Conservation (phyloP, 2,113 vertebrate species). For the Silurus glanis region DNA sequence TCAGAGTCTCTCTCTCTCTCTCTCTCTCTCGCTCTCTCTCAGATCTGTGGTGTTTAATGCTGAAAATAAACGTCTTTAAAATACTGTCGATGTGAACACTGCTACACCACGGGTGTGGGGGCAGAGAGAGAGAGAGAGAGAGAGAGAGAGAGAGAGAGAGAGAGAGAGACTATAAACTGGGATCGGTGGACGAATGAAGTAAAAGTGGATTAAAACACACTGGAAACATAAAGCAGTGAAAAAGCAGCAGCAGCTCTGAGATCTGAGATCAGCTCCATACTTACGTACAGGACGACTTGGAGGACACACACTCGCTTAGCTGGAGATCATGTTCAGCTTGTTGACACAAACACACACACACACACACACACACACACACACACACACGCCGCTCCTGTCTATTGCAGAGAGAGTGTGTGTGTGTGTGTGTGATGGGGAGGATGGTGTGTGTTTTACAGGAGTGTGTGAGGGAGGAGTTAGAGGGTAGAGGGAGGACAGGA, state of each 20-base stretch:
- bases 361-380: slow-evolving; percentile 59
- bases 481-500: slow-evolving; percentile 58
- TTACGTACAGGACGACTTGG: slow-evolving; percentile 92
- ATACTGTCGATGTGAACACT: slow-evolving; percentile 66
- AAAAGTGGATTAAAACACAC: slow-evolving; percentile 74
- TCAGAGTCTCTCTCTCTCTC: slow-evolving; percentile 3
- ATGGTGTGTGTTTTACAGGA: slow-evolving; percentile 65
- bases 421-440: slow-evolving; percentile 44
- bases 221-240: slow-evolving; percentile 61
- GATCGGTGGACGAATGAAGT: slow-evolving; percentile 69
- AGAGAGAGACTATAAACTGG: slow-evolving; percentile 78
- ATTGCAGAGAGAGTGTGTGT: slow-evolving; percentile 44
- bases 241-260: slow-evolving; percentile 60
- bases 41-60: neutral
- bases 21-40: too few species aligned
- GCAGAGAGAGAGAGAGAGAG: slow-evolving; percentile 71
- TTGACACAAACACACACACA: slow-evolving; percentile 56
- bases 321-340: slow-evolving; percentile 78
- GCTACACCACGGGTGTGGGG: slow-evolving; percentile 47
- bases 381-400: slow-evolving; percentile 59
- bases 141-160: slow-evolving; percentile 77
- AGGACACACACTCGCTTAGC: slow-evolving; percentile 75
- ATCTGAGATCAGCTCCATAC: slow-evolving; percentile 90
- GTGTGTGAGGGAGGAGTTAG: slow-evolving; percentile 65
- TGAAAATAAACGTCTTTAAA: slow-evolving; percentile 62